A percentile compares a stretch with the other conserved stretches of the same genome.
Evolutionary conservation across 1,140 invertebrate species (phyloP).

Genomic region (Ectropis grisescens): DNA sequence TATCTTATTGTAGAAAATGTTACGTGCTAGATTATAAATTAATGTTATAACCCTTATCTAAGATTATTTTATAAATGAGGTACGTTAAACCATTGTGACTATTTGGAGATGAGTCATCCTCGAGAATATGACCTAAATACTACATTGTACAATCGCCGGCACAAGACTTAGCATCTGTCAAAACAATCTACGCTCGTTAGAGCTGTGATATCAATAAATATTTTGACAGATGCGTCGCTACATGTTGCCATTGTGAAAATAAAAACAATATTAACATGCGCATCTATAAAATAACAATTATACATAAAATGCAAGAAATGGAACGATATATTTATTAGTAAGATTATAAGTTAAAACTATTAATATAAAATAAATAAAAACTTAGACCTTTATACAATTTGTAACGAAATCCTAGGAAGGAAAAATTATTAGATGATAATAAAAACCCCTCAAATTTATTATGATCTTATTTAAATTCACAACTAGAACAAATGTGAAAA

Average conservation of each 20-base stretch:
- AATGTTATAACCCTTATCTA: slow-evolving; percentile 36
- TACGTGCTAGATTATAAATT: slow-evolving; percentile 27
- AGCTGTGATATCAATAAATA: slow-evolving; percentile 5
- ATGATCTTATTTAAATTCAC: too few relatives aligned
- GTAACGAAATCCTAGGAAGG: slow-evolving; percentile 51
- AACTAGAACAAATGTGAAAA: too few relatives aligned
- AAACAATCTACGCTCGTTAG: slow-evolving; percentile 1
- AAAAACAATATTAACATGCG: slow-evolving; percentile 54
- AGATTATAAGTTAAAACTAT: too few relatives aligned
- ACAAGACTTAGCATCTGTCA: slow-evolving; percentile 13
- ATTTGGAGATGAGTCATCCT: too few relatives aligned
- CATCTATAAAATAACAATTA: slow-evolving; percentile 61
- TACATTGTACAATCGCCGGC: slow-evolving; percentile 41
- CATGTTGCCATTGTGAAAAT: slow-evolving; percentile 24
- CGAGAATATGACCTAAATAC: slow-evolving; percentile 52
- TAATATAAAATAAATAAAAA: too few relatives aligned
- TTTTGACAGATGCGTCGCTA: slow-evolving; percentile 22
- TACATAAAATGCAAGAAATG: slow-evolving; percentile 63
- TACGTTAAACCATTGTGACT: slow-evolving; percentile 56
- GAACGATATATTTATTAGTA: slow-evolving; percentile 42
- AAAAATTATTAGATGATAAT: too few relatives aligned
- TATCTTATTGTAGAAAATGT: slow-evolving; percentile 19
- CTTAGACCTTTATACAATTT: slow-evolving; percentile 21
- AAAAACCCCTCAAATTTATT: too few relatives aligned
- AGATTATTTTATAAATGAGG: slow-evolving; percentile 50